Conservation (phyloP, 2,888 invertebrate genomes). For the Protodeltote pygarga region DNA sequence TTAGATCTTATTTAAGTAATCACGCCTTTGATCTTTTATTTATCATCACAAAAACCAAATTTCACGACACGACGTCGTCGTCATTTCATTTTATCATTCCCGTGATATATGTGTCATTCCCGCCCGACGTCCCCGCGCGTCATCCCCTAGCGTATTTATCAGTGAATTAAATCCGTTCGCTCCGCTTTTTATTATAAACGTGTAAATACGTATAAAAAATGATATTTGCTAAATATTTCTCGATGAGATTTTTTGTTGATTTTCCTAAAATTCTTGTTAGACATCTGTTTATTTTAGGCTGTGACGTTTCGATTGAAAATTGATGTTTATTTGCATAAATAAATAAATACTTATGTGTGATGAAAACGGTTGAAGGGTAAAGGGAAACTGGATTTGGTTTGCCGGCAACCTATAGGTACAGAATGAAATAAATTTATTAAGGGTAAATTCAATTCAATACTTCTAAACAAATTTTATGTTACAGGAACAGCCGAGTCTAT, state of each 20-base stretch:
- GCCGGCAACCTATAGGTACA: no score
- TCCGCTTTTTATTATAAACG: slow-evolving; percentile 6
- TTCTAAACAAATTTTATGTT: no score
- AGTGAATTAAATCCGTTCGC: slow-evolving; percentile 6
- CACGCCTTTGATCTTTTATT: slow-evolving; percentile 18
- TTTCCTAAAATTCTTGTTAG: neutral
- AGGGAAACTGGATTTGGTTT: neutral
- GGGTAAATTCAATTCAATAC: no score
- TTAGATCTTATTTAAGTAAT: slow-evolving; percentile 11
- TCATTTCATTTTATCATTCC: slow-evolving; percentile 12
- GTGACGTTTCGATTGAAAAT: slow-evolving; percentile 1
- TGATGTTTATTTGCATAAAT: neutral
- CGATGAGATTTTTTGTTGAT: slow-evolving; percentile 3
- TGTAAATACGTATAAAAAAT: slow-evolving; percentile 8
- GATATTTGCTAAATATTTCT: slow-evolving; percentile 11
- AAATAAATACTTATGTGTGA: neutral
- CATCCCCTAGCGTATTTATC: slow-evolving; percentile 8
- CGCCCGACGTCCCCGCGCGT: neutral
- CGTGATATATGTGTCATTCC: slow-evolving; percentile 1
- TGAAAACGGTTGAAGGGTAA: neutral
- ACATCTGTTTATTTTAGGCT: slow-evolving; percentile 6
- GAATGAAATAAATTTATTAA: no score
- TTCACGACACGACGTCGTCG: slow-evolving; percentile 7
- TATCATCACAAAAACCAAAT: slow-evolving; percentile 25
- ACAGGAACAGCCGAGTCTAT: no score